Evolutionary conservation across 1,140 invertebrate species (phyloP), one percentile per base, ranked within the genome.

Genomic region (Acromyrmex echinatior): DNA sequence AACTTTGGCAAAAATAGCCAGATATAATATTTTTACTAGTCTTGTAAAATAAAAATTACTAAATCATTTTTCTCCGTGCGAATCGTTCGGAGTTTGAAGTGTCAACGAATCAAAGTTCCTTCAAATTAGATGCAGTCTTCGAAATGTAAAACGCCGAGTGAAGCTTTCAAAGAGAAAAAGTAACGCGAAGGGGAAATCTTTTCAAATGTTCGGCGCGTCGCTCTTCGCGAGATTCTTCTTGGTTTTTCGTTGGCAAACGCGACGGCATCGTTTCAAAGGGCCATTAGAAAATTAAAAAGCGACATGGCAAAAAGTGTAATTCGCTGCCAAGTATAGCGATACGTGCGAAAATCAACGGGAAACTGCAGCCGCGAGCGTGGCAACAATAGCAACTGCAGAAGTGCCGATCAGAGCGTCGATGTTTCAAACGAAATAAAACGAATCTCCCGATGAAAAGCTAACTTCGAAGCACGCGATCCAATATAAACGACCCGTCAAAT

Each of bases 281-380:
- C 51, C 79, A 81, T 81, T 81, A 81, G 79, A 71, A 58, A 71
- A 81, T 81, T 71, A 71, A 81, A 81, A 71, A 35, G 51, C 21
- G 76, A 65, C 58, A 7, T 16, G 51, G 21, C 21, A 58, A 81
- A 28, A 81, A 58, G 49, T n/a, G 28, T 56, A 18, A 70, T 21
- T n/a, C 78, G 31, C n/a, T 18, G n/a, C 39, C 68, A 31, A 82
- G 18, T 74, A 31, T 7, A 31, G 35, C 45, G 77, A 66, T 28
- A 70, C 31, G n/a, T 5, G 60, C 2, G 14, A 74, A 84, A 62
- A 25, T 62, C 68, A 18, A 81, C 79, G 56, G 51, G 53, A 58
- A 84, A 16, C 12, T 31, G 39, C 51, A 60, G 53, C 18, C 56
- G 56, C 80, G 25, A 60, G 18, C 1, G 25, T 25, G 39, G 6